These are phyloP conservation scores for Xerus inauris DNA, from an alignment of 2,113 vertebrate species.

Conservation along the genomic window DNA sequence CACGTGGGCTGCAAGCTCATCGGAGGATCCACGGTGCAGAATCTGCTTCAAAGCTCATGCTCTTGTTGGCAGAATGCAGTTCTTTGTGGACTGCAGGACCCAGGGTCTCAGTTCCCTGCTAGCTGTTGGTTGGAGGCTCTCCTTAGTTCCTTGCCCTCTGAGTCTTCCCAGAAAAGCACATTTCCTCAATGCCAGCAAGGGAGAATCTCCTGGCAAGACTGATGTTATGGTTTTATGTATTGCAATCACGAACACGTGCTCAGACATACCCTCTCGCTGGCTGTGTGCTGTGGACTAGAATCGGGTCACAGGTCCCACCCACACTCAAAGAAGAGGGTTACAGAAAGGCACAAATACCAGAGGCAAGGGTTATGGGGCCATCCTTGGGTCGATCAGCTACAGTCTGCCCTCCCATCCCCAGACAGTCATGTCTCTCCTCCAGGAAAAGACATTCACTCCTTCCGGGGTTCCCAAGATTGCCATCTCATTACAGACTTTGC, in stretches of 20 bases:
- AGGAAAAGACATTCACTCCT: neutral
- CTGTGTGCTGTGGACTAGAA: neutral
- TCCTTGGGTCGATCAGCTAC: neutral
- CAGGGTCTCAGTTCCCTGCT: neutral
- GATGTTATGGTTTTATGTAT: neutral
- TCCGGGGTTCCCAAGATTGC: neutral
- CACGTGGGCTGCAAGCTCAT: neutral
- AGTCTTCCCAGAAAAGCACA: neutral
- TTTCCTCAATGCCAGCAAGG: neutral
- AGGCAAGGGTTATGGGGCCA: neutral
- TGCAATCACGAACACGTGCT: neutral
- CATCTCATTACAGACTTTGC: neutral
- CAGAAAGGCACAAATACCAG: neutral
- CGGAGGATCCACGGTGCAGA: neutral
- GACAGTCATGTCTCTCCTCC: neutral
- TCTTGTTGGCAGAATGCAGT: neutral
- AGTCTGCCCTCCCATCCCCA: neutral
- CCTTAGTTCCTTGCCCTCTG: neutral
- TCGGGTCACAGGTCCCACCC: neutral
- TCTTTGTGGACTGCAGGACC: neutral
- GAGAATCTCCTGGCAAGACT: neutral
- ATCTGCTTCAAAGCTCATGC: neutral
- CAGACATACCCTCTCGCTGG: neutral
- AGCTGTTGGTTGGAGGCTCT: neutral
- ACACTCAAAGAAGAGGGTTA: neutral